phyloP scores from a whole-genome alignment of 1,140 invertebrate species.

The Drosophila bipectinata region DNA sequence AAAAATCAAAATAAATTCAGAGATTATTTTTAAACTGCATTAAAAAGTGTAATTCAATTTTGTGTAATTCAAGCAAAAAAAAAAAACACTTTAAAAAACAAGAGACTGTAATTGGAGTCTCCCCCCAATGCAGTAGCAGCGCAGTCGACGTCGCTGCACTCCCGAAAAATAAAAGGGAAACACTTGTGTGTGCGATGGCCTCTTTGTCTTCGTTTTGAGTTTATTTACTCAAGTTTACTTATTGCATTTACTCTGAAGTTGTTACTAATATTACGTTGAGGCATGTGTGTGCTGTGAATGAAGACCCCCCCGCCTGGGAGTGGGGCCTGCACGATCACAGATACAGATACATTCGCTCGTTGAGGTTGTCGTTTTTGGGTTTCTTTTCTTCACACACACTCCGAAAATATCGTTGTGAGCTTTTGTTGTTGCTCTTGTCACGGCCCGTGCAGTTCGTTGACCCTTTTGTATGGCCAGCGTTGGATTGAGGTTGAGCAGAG shows the following conservation, averaged over 20 bases:
- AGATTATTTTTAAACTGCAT: constrained; percentile 42
- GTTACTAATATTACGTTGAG: constrained; percentile 47
- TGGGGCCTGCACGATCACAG: neutral
- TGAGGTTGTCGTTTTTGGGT: constrained; percentile 51
- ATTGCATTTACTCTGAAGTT: constrained; percentile 53
- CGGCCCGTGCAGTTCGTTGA: constrained; percentile 58
- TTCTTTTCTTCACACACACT: constrained; percentile 63
- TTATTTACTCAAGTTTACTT: constrained; percentile 33
- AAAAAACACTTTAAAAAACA: constrained; percentile 6
- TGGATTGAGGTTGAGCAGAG: constrained; percentile 62
- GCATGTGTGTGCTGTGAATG: neutral
- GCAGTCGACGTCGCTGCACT: constrained; percentile 16
- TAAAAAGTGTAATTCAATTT: constrained; percentile 52
- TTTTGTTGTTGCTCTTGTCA: constrained; percentile 39
- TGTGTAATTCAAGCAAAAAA: constrained; percentile 44
- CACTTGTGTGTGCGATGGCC: constrained; percentile 52
- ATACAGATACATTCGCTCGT: constrained; percentile 21
- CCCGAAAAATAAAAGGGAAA: constrained; percentile 41
- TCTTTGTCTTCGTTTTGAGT: constrained; percentile 29
- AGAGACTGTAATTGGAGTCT: constrained; percentile 1
- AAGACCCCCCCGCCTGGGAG: no score
- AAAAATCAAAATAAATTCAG: neutral
- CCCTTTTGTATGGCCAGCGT: constrained; percentile 31
- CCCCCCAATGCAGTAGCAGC: neutral
- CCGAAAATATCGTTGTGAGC: constrained; percentile 62